A percentile compares a stretch with the other conserved stretches of the same genome.
These are phyloP conservation scores for Oegoconia quadripuncta DNA, from an alignment of 2,888 invertebrate species.

Conservation along the genomic window DNA sequence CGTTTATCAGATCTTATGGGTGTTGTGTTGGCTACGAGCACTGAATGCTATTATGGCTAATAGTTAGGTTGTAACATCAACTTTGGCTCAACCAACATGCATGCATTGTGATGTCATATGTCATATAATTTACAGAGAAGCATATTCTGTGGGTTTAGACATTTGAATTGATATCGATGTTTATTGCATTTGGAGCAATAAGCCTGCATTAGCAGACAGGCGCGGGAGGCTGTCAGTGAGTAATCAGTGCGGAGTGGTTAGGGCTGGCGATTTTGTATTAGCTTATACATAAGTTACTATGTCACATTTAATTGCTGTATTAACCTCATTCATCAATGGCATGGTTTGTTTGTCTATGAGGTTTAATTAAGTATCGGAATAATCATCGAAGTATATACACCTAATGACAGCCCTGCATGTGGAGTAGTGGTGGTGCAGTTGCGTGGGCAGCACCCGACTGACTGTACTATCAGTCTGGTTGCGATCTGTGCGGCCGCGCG, in stretches of 20 bases:
- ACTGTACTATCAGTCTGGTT: conserved; percentile 45
- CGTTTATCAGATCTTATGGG: too few species aligned
- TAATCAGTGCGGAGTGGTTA: conserved; percentile 28
- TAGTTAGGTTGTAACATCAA: too few species aligned
- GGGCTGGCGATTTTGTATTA: conserved; percentile 14
- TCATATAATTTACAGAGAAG: background rate
- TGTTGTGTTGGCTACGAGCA: too few species aligned
- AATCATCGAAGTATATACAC: background rate
- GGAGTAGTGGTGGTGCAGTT: conserved; percentile 21
- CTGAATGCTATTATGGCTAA: too few species aligned
- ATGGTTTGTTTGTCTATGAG: background rate
- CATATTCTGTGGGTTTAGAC: conserved; percentile 20
- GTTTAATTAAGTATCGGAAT: too few species aligned
- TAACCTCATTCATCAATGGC: background rate
- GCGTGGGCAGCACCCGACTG: conserved; percentile 47
- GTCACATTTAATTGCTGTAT: too few species aligned
- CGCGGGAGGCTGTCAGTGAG: conserved; percentile 40
- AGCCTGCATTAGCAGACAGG: conserved; percentile 37
- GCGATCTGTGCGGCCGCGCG: conserved; percentile 66
- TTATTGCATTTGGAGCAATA: conserved; percentile 33
- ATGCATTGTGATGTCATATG: background rate
- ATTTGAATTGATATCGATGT: conserved; percentile 32
- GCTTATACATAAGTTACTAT: background rate
- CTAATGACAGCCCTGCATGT: conserved; percentile 13
- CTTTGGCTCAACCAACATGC: background rate